Evolutionary conservation across 2,888 invertebrate species (phyloP), one percentile per base, ranked within the genome.

Genomic region (Pandemis heparana): DNA sequence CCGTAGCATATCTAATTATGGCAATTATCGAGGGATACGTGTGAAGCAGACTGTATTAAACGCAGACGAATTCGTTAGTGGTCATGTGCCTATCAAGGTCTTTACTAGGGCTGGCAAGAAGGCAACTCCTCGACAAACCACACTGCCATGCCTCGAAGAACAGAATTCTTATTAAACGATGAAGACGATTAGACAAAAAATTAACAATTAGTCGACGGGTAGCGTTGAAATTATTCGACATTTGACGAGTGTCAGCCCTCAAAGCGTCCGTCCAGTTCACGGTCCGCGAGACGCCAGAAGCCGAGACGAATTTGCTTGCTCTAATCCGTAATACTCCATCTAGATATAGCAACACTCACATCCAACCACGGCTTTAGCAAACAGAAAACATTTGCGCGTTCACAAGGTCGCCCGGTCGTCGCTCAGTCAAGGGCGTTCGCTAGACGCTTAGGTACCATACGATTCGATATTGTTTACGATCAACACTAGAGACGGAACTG

Each of bases 401-500:
- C 80, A 85, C 93, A 92, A 94, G 94, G 94, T 90, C 93, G 89
- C 79, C 92, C 92, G 92, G 94, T 92, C 92, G 89, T 80, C 88
- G 88, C 83, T 82, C 87, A 92, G 93, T 94, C 94, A 93, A 93
- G 94, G 94, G 91, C 94, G 88, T 88, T 89, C 89, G 84, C 90
- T 90, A 92, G 88, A 91, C 90, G 83, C 82, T 79, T 82, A 87
- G 82, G 85, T 86, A 85, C 78, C 80, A 85, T 83, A 82, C 81
- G 71, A 83, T 82, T 80, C 66, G 23, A 69, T 70, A 73, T 66
- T 74, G 71, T 73, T 73, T 71, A 68, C 75, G 53, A 72, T 63
- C 62, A 51, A 69, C 38, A 39, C 16, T 39, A 62, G 62, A 68
- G 65, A 59, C 65, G 43, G 68, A 53, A 53, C 59, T 16, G 67